phyloP scores from a whole-genome alignment of 1,140 invertebrate genomes.

The Caerostris extrusa region DNA sequence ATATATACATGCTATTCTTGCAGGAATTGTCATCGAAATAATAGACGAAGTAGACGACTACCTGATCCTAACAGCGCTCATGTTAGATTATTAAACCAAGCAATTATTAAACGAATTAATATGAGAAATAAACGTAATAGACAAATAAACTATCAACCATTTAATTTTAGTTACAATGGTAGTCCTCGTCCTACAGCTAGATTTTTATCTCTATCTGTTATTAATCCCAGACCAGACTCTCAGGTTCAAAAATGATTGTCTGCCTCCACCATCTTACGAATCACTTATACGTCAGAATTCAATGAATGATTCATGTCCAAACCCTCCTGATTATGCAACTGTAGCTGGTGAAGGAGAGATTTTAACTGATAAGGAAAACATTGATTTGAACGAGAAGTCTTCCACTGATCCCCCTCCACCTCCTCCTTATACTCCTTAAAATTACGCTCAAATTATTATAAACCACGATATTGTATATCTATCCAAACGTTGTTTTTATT shows the following conservation, averaged over 20 bases:
- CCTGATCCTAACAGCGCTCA: neutral
- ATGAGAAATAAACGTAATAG: neutral
- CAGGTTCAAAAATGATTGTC: neutral
- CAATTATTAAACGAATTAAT: too few species aligned
- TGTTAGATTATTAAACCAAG: too few species aligned
- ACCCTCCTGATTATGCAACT: slow-evolving; percentile 26
- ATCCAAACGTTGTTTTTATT: too few species aligned
- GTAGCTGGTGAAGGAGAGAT: neutral
- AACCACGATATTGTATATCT: too few species aligned
- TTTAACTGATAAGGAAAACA: neutral
- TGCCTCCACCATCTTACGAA: neutral
- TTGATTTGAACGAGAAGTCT: neutral
- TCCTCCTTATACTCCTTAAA: slow-evolving; percentile 18
- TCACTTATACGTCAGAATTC: neutral
- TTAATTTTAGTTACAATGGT: neutral
- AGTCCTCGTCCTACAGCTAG: neutral
- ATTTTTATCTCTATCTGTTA: neutral
- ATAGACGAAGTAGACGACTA: neutral
- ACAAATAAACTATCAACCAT: neutral
- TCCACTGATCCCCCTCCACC: neutral
- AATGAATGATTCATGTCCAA: neutral
- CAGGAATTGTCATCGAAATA: neutral
- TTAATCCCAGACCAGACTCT: slow-evolving; percentile 8
- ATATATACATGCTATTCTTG: neutral
- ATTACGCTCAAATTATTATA: neutral